These are phyloP conservation scores for Rhabdophis nuchalis DNA, from an alignment of 2,797 vertebrate genomes.

Conservation along the genomic window DNA sequence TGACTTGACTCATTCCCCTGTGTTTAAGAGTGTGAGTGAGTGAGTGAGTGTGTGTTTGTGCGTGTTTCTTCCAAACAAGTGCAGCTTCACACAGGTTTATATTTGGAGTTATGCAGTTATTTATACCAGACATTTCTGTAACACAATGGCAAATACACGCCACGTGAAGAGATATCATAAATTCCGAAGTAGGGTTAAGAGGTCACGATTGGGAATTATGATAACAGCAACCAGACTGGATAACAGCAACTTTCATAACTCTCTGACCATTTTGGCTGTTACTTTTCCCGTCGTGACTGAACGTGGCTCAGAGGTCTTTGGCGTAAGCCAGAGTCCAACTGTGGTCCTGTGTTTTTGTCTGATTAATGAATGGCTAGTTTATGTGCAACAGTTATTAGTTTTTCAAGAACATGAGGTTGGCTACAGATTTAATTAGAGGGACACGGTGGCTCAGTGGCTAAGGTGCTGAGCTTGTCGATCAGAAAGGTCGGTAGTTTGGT, in stretches of 20 bases:
- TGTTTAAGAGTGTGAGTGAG: no score
- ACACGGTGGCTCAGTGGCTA: no score
- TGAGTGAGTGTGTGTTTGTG: no score
- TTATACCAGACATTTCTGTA: background rate
- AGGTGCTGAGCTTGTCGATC: no score
- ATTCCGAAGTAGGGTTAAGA: background rate
- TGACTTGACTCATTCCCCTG: background rate
- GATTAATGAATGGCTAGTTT: background rate
- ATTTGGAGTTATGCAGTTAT: background rate
- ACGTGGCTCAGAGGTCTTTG: background rate
- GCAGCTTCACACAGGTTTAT: background rate
- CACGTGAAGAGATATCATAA: background rate
- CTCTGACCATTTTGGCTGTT: background rate
- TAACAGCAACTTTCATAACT: background rate
- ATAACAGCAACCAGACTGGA: background rate
- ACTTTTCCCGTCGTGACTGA: background rate
- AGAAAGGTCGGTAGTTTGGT: no score
- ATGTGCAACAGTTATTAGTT: background rate
- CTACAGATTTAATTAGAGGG: background rate
- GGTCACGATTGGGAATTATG: background rate
- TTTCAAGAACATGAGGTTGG: background rate
- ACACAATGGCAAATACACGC: background rate
- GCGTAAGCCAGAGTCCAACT: background rate
- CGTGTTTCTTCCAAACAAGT: background rate
- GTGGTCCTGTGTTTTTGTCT: background rate